These are phyloP conservation scores for Scrobipalpa costella DNA, from an alignment of 2,888 invertebrate genomes.

Conservation along the genomic window DNA sequence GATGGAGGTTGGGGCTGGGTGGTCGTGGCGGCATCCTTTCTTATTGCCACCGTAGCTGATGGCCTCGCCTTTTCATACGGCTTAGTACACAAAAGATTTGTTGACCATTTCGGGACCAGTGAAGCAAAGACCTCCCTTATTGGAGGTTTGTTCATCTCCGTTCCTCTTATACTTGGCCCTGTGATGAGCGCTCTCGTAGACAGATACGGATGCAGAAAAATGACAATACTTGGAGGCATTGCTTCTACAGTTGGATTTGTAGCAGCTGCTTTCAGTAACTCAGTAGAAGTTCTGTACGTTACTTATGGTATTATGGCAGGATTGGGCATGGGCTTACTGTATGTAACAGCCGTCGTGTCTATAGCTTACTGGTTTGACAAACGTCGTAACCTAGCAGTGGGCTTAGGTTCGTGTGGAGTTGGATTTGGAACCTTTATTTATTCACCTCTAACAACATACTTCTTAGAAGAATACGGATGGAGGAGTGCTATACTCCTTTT, in stretches of 20 bases:
- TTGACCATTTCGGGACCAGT: constrained; percentile 87
- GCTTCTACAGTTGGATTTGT: constrained; percentile 89
- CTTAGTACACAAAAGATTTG: constrained; percentile 89
- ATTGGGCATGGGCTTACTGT: constrained; percentile 90
- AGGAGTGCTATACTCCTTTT: constrained; percentile 88
- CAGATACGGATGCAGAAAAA: constrained; percentile 89
- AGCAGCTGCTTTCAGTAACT: constrained; percentile 85
- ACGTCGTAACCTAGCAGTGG: constrained; percentile 91
- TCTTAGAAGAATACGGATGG: constrained; percentile 90
- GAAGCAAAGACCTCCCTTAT: constrained; percentile 94
- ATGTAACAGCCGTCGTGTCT: constrained; percentile 94
- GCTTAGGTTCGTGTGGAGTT: constrained; percentile 93
- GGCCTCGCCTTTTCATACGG: constrained; percentile 97
- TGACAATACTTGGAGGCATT: constrained; percentile 88
- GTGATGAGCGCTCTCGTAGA: constrained; percentile 92
- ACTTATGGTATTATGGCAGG: constrained; percentile 93
- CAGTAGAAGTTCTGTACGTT: constrained; percentile 88
- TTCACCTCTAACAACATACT: constrained; percentile 89
- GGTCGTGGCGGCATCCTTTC: constrained; percentile 91
- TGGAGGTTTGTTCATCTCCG: constrained; percentile 93
- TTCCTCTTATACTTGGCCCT: constrained; percentile 92
- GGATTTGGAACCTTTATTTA: constrained; percentile 94
- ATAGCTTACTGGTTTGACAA: constrained; percentile 97
- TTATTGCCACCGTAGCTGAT: constrained; percentile 94
- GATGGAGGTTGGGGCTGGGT: constrained; percentile 97